phyloP scores from a whole-genome alignment of 2,797 vertebrate species.

The Eutrigla gurnardus region DNA sequence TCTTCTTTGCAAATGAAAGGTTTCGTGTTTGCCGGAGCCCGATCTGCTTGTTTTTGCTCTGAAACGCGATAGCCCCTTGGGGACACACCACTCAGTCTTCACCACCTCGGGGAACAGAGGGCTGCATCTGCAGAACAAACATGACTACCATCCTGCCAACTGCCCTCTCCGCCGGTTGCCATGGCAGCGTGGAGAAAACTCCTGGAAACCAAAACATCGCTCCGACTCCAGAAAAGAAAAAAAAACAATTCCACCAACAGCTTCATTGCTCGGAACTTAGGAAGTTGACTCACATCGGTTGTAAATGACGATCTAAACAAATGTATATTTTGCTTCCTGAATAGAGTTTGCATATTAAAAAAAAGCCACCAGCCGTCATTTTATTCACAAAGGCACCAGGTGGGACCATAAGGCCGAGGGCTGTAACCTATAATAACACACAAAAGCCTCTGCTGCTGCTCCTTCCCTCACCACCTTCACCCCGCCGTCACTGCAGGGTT shows the following conservation, averaged over 20 bases:
- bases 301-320: no score
- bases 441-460: constrained; percentile 70
- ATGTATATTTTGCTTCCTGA: no score
- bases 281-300: background rate
- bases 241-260: constrained; percentile 8
- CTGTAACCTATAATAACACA: constrained; percentile 65
- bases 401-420: constrained; percentile 57
- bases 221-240: constrained; percentile 40
- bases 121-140: constrained; percentile 77
- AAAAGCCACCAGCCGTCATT: background rate
- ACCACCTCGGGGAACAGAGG: constrained; percentile 73
- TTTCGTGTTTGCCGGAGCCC: constrained; percentile 61
- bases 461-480: constrained; percentile 37
- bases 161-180: constrained; percentile 67
- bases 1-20: constrained; percentile 51
- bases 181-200: constrained; percentile 65
- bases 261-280: background rate
- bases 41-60: constrained; percentile 71
- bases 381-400: constrained; percentile 38
- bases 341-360: background rate
- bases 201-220: constrained; percentile 60
- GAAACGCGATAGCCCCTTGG: constrained; percentile 74
- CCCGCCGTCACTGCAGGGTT: constrained; percentile 60
- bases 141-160: constrained; percentile 69
- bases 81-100: constrained; percentile 68